phyloP scores from a whole-genome alignment of 1,140 invertebrate genomes.

The Drosophila ogumai region DNA sequence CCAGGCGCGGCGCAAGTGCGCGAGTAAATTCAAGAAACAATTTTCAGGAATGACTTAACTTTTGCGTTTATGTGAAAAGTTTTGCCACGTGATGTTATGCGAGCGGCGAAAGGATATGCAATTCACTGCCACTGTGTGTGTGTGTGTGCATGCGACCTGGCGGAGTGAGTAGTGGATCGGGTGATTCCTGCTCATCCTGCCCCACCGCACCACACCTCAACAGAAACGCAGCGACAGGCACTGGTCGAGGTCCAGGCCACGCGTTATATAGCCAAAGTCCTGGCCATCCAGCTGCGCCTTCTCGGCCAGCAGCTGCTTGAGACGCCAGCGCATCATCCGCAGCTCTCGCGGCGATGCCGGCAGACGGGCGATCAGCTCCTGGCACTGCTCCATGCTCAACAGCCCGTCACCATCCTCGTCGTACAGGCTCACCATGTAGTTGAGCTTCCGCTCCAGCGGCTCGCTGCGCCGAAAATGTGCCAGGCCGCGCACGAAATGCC shows the following conservation, averaged over 20 bases:
- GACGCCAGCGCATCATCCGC: slow-evolving; percentile 44
- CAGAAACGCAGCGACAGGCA: slow-evolving; percentile 54
- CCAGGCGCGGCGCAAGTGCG: slow-evolving; percentile 54
- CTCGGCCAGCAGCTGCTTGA: slow-evolving; percentile 34
- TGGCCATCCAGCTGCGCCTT: slow-evolving; percentile 24
- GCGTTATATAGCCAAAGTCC: slow-evolving; percentile 53
- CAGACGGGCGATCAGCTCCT: slow-evolving; percentile 25
- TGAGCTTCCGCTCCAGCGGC: slow-evolving; percentile 33
- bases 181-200: background rate
- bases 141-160: background rate
- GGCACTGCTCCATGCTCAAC: slow-evolving; percentile 39
- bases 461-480: slow-evolving; percentile 36
- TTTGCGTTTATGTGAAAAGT: slow-evolving; percentile 83
- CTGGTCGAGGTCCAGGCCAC: slow-evolving; percentile 52
- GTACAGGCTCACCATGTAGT: slow-evolving; percentile 30
- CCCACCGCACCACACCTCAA: background rate
- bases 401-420: slow-evolving; percentile 50
- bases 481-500: slow-evolving; percentile 35
- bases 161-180: background rate
- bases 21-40: slow-evolving; percentile 82
- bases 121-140: slow-evolving; percentile 25
- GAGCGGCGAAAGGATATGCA: slow-evolving; percentile 63
- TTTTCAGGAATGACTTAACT: slow-evolving; percentile 83
- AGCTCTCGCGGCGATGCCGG: slow-evolving; percentile 34
- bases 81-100: slow-evolving; percentile 80